Base-by-base conservation (phyloP, 2,888 invertebrate species). In the Portevinia maculata region DNA sequence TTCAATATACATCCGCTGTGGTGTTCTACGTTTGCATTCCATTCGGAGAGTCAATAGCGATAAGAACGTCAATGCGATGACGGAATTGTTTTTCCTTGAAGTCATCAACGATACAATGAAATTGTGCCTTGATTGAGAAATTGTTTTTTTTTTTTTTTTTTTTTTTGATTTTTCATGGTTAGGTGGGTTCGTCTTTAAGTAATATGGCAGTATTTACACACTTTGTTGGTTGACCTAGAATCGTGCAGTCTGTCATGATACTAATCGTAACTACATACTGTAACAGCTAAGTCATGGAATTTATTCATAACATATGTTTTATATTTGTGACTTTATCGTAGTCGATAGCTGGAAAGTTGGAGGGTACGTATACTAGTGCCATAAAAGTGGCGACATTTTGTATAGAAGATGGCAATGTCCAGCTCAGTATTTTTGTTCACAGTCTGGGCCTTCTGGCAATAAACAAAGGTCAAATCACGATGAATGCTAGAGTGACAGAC, bases 41-140 rank as follows among this genome's bases (percentile, higher is more conserved):
- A 59, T 44, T 44, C 1, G 11, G n/a, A 50, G 41, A 57, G 52
- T 67, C 50, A 65, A 74, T 32, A 64, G 41, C 39, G 57, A 74
- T 74, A 52, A 65, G 65, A 73, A 55, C n/a, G 15, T 19, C 64
- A 21, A 55, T 19, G 34, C 15, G 44, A 59, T 75, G 65, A 75
- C 57, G 57, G 41, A 74, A 65, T 59, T 34, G 57, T 65, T 55
- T 55, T 73, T 57, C 46, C n/a, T 41, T n/a, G 64, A 73, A 73
- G 37, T 11, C 52, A 24, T 67, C 37, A 48, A 24, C 41, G 28
- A 8, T 15, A 17, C 28, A 32, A 13, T 32, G 32, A 5, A 46
- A 67, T 28, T 37, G 32, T 8, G 19, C 34, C 17, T 34, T 55
- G 46, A 21, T 67, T 55, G 24, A 15, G 32, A 55, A 55, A 67